These are phyloP conservation scores for Caenorhabditis panamensis DNA, from an alignment of 2,888 invertebrate species.

Conservation along the genomic window DNA sequence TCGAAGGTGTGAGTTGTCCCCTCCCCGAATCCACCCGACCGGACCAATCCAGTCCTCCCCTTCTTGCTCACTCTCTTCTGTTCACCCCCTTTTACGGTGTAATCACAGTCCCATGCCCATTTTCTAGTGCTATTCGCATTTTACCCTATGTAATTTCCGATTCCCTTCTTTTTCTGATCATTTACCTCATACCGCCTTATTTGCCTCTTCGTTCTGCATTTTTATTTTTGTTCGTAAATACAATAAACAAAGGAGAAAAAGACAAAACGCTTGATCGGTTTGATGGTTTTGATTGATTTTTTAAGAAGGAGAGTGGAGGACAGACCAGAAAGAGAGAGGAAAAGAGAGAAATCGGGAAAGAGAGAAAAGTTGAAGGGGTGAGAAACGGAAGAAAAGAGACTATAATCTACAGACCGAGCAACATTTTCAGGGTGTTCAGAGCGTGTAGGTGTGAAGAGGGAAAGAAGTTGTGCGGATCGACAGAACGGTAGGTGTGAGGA, in stretches of 20 bases:
- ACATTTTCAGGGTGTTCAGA: slow-evolving; percentile 28
- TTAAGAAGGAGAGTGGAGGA: slow-evolving; percentile 19
- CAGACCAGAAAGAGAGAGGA: slow-evolving; percentile 43
- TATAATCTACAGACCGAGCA: slow-evolving; percentile 45
- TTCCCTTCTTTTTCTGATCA: not conserved
- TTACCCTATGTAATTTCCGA: not conserved
- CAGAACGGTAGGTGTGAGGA: slow-evolving; percentile 25
- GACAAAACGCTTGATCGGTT: slow-evolving; percentile 5
- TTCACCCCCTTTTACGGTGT: slow-evolving; percentile 49
- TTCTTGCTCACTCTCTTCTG: slow-evolving; percentile 24
- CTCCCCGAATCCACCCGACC: not conserved
- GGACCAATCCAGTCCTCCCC: slow-evolving; percentile 12
- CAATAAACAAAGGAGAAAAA: slow-evolving; percentile 29
- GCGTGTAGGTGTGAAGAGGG: slow-evolving; percentile 9
- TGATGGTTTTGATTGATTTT: not conserved
- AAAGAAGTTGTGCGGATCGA: slow-evolving; percentile 39
- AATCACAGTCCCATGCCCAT: slow-evolving; percentile 5
- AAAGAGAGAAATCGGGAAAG: slow-evolving; percentile 24
- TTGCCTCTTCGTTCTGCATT: slow-evolving; percentile 44
- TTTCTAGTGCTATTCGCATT: not conserved
- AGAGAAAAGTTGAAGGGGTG: slow-evolving; percentile 20
- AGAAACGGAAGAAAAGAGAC: slow-evolving; percentile 3
- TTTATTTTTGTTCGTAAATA: slow-evolving; percentile 40
- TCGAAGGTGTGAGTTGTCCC: slow-evolving; percentile 19
- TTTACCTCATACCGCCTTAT: slow-evolving; percentile 49